Base-by-base conservation (phyloP, 2,888 invertebrate species). In the Calliopum simillimum region DNA sequence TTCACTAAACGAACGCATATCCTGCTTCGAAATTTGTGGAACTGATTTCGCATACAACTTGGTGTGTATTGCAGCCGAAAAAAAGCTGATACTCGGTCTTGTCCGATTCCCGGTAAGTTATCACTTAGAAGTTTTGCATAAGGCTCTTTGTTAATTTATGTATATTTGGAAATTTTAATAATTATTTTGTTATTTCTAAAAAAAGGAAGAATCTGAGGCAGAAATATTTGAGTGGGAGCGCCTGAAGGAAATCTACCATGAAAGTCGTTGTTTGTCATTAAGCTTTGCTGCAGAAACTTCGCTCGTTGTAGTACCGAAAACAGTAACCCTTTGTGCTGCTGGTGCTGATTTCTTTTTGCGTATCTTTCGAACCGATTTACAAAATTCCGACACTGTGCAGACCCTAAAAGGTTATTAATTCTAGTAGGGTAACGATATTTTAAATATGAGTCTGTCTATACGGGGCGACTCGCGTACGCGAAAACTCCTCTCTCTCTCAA, bases 41-140 rank as follows among this genome's bases (percentile, higher is more conserved):
- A 91, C 87, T 76, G 90, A 91, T 80, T 90, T 90, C 88, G 91
- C 91, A 1, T 89, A 89, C 76, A 89, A 91, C 82, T 83, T 91
- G 58, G 83, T 91, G 70, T 88, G 91, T 64, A 86, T 91, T 56
- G 91, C 89, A 1, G 87, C 90, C 63, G 82, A 87, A 53, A 88
- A 88, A 51, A 89, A 89, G 81, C 87, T 92, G 43, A 81, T 89
- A 14, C 81, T 91, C 19, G 89, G 88, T 5, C 84, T 88, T 59
- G 78, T 91, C 5, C 87, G 87, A 75, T 88, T 90, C 83, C 89
- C 89, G 82, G 91, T 89, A 85, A 83, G 82, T 81, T 23, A 55
- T 55, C 2, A 59, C 5, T 1, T 6, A n/a, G n/a, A n/a, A 21
- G 53, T 55, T 13, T 63, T 23, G 12, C 1, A 41, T 43, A 13